Evolutionary conservation across 1,140 invertebrate genomes (phyloP).

Genomic region (Anastrepha ludens): DNA sequence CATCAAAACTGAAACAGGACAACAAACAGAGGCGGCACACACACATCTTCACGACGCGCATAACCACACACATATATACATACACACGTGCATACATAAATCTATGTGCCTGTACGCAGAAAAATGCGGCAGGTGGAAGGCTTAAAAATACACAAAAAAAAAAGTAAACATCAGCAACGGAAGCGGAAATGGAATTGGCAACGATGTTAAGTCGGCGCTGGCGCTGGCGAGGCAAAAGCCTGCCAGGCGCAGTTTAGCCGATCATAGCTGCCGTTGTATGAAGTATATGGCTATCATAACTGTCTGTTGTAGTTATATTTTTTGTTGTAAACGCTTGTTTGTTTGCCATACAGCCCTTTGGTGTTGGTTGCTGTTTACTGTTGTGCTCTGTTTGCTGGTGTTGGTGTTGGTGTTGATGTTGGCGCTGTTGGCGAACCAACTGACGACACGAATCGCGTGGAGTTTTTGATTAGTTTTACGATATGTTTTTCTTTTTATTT

Average conservation of each 20-base stretch:
- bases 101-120: neutral
- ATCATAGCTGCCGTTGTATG: neutral
- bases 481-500: neutral
- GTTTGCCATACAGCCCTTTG: neutral
- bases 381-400: constrained; percentile 2
- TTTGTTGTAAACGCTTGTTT: neutral
- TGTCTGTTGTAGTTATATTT: neutral
- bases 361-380: neutral
- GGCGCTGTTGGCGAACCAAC: neutral
- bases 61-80: neutral
- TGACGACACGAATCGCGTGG: neutral
- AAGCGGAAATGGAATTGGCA: constrained; percentile 54
- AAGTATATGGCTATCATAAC: constrained; percentile 14
- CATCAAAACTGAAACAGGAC: constrained; percentile 52
- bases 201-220: constrained; percentile 40
- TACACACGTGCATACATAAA: neutral
- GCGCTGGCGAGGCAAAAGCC: neutral
- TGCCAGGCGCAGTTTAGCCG: neutral
- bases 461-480: neutral
- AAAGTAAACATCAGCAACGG: constrained; percentile 34
- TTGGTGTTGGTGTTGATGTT: constrained; percentile 29
- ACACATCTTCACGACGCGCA: neutral
- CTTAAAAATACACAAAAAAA: neutral
- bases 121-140: neutral
- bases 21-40: constrained; percentile 2